Percentiles rank a stretch among this genome's conserved stretches.
These are phyloP conservation scores for Semotilus atromaculatus DNA, from an alignment of 2,797 vertebrate genomes.

Conservation along the genomic window DNA sequence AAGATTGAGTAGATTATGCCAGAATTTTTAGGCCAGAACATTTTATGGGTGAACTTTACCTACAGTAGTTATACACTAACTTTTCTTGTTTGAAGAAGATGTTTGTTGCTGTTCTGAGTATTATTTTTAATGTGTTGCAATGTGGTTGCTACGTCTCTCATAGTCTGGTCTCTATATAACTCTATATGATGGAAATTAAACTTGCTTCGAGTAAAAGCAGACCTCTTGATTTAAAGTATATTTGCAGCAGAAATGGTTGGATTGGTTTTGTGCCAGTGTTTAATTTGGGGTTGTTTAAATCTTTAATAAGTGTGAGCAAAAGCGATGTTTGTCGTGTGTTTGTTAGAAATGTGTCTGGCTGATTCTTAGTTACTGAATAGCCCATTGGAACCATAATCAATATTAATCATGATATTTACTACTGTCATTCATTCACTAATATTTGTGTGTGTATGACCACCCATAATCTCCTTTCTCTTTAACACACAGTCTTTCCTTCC, in stretches of 20 bases:
- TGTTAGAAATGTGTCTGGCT: not conserved
- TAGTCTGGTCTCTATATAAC: not conserved
- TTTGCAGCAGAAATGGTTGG: not conserved
- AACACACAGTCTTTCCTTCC: conserved; percentile 54
- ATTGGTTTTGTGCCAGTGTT: not conserved
- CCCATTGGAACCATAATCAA: not conserved
- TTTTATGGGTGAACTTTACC: not conserved
- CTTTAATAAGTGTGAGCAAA: not conserved
- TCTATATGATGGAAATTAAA: not conserved
- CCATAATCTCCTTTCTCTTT: not conserved
- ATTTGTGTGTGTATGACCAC: not conserved
- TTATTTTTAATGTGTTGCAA: not conserved
- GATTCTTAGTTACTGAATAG: not conserved
- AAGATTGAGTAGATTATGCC: not conserved
- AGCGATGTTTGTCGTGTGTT: not conserved
- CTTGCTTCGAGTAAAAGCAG: not conserved
- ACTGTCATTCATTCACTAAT: not conserved
- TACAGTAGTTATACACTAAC: not conserved
- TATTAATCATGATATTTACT: conserved; percentile 3
- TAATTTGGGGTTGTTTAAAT: not conserved
- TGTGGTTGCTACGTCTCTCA: not conserved
- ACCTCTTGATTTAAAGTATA: not conserved
- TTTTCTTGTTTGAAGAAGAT: not conserved
- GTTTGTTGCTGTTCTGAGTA: not conserved
- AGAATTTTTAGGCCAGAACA: no score